phyloP scores from a whole-genome alignment of 2,888 invertebrate species.

The Eledone cirrhosa region DNA sequence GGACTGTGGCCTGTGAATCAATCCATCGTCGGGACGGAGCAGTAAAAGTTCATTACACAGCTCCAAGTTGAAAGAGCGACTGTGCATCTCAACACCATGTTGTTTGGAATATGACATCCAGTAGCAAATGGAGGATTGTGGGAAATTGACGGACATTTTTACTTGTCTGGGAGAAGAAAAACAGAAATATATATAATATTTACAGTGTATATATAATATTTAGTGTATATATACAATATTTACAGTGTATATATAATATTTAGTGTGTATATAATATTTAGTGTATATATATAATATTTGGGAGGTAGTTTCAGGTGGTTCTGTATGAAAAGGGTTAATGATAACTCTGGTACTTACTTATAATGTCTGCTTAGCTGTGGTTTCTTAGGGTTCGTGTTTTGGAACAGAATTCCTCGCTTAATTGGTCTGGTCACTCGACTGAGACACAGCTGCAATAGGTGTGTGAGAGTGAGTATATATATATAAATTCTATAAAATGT shows the following conservation, averaged over 20 bases:
- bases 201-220: too few relatives aligned
- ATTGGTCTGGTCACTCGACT: slow-evolving; percentile 93
- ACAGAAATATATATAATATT: neutral
- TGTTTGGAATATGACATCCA: slow-evolving; percentile 98
- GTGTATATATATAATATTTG: too few relatives aligned
- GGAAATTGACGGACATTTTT: slow-evolving; percentile 84
- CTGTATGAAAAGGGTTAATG: too few relatives aligned
- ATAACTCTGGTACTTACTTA: slow-evolving; percentile 53
- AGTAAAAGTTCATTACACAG: slow-evolving; percentile 71
- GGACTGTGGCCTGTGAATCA: slow-evolving; percentile 84
- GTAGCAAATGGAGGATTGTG: slow-evolving; percentile 82
- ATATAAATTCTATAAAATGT: neutral
- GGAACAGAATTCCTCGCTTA: slow-evolving; percentile 87
- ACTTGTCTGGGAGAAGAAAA: slow-evolving; percentile 73
- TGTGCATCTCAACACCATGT: slow-evolving; percentile 73
- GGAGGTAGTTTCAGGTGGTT: too few relatives aligned
- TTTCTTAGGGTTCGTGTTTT: slow-evolving; percentile 83
- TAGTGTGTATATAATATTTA: too few relatives aligned
- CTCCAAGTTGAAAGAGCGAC: slow-evolving; percentile 57
- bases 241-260: too few relatives aligned
- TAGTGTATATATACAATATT: too few relatives aligned
- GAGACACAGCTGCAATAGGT: slow-evolving; percentile 70
- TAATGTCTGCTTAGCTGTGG: slow-evolving; percentile 89
- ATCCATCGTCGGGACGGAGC: slow-evolving; percentile 80
- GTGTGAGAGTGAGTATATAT: neutral